These are phyloP conservation scores for Paraplagusia blochii DNA, from an alignment of 2,113 vertebrate genomes.

Conservation along the genomic window DNA sequence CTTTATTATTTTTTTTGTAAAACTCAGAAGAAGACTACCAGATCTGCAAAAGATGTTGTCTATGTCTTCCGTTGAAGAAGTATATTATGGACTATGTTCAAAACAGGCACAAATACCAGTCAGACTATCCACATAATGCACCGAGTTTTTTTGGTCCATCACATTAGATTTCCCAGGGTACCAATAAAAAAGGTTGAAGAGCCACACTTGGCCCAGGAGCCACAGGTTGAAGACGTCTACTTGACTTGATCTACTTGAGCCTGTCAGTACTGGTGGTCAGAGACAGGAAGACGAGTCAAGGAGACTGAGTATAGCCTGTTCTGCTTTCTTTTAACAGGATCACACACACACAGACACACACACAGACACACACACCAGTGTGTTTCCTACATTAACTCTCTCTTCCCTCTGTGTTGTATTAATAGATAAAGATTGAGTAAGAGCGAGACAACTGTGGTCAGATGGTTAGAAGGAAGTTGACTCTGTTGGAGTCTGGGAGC, in stretches of 20 bases:
- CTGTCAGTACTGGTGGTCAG: slow-evolving; percentile 33
- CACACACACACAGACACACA: too few relatives aligned
- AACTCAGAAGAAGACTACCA: too few relatives aligned
- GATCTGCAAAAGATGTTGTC: too few relatives aligned
- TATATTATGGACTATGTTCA: too few relatives aligned
- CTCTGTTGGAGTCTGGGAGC: slow-evolving; percentile 42
- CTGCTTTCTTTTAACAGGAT: neutral
- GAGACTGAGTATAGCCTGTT: neutral
- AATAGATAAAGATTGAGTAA: slow-evolving; percentile 78
- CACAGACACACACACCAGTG: neutral
- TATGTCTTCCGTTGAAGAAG: too few relatives aligned
- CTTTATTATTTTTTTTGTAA: too few relatives aligned
- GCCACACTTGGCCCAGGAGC: too few relatives aligned
- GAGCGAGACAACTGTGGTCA: slow-evolving; percentile 62
- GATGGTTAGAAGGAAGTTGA: slow-evolving; percentile 68
- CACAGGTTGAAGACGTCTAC: neutral
- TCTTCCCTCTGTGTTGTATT: slow-evolving; percentile 71
- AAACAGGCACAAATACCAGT: too few relatives aligned
- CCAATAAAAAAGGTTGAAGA: too few relatives aligned
- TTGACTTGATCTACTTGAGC: slow-evolving; percentile 27
- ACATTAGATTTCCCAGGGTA: too few relatives aligned
- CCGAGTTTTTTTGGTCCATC: too few relatives aligned
- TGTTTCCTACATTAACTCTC: slow-evolving; percentile 70
- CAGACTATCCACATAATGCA: too few relatives aligned
- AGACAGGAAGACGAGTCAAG: slow-evolving; percentile 35